These are phyloP conservation scores for Limonius californicus DNA, from an alignment of 1,140 invertebrate species.

Conservation along the genomic window DNA sequence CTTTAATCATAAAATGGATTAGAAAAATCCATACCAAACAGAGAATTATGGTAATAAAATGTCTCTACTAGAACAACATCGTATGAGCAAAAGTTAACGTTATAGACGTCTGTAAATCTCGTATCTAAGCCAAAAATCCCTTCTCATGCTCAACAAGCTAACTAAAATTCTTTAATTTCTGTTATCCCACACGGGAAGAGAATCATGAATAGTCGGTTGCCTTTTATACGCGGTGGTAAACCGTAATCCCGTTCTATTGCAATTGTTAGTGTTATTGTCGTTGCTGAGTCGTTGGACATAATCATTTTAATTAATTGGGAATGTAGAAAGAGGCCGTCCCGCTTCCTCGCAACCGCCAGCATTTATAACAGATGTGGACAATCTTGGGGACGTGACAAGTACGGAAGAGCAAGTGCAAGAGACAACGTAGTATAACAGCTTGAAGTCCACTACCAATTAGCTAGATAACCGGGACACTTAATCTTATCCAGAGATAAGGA, in stretches of 20 bases:
- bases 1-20: too few species aligned
- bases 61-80: too few species aligned
- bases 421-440: slow-evolving; percentile 3
- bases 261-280: neutral
- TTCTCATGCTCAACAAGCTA: too few species aligned
- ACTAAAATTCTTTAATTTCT: too few species aligned
- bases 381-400: neutral
- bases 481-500: slow-evolving; percentile 9
- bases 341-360: neutral
- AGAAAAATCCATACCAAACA: too few species aligned
- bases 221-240: neutral
- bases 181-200: too few species aligned
- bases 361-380: slow-evolving; percentile 5
- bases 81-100: too few species aligned
- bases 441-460: slow-evolving; percentile 14
- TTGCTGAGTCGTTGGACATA: neutral
- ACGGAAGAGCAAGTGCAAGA: slow-evolving; percentile 2
- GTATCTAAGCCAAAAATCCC: too few species aligned
- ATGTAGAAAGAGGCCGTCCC: neutral
- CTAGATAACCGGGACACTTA: slow-evolving; percentile 11
- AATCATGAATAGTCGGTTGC: too few species aligned
- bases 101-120: too few species aligned
- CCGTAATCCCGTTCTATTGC: neutral
- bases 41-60: too few species aligned
- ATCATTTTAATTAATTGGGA: slow-evolving; percentile 4